Evolutionary conservation across 2,888 invertebrate genomes (phyloP).

Genomic region (Electrophaes corylata): DNA sequence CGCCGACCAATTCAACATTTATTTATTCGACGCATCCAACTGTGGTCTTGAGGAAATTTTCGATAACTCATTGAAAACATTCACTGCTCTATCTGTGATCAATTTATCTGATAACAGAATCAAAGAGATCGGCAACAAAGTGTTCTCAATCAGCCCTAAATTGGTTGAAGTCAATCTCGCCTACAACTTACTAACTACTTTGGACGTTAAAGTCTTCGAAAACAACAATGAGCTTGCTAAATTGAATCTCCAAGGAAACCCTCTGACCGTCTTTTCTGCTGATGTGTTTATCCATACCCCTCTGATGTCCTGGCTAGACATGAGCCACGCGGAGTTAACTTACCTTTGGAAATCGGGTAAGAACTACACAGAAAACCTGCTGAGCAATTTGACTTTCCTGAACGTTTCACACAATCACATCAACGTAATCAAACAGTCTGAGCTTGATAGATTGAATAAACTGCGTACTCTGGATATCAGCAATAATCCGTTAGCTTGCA

Average conservation of each 20-base stretch:
- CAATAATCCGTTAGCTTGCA: constrained; percentile 88
- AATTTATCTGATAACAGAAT: constrained; percentile 88
- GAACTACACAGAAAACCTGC: constrained; percentile 70
- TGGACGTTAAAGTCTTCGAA: constrained; percentile 86
- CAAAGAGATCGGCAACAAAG: constrained; percentile 80
- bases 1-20: constrained; percentile 85
- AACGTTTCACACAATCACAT: constrained; percentile 86
- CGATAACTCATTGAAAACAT: constrained; percentile 87
- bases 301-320: constrained; percentile 87
- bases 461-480: constrained; percentile 85
- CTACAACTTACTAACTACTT: constrained; percentile 86
- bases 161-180: constrained; percentile 89
- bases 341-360: constrained; percentile 86
- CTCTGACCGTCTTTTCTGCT: constrained; percentile 86
- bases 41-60: constrained; percentile 87
- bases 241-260: constrained; percentile 89
- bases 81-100: constrained; percentile 87
- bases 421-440: constrained; percentile 81
- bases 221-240: constrained; percentile 87
- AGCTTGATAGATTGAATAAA: constrained; percentile 84
- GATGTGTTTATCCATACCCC: constrained; percentile 87
- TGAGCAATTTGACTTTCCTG: constrained; percentile 82
- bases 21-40: constrained; percentile 89
- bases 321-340: constrained; percentile 88
- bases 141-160: constrained; percentile 82